Percentiles rank a stretch among this genome's conserved stretches.
Conservation (phyloP, 2,888 invertebrate species). For the Oegoconia quadripuncta region DNA sequence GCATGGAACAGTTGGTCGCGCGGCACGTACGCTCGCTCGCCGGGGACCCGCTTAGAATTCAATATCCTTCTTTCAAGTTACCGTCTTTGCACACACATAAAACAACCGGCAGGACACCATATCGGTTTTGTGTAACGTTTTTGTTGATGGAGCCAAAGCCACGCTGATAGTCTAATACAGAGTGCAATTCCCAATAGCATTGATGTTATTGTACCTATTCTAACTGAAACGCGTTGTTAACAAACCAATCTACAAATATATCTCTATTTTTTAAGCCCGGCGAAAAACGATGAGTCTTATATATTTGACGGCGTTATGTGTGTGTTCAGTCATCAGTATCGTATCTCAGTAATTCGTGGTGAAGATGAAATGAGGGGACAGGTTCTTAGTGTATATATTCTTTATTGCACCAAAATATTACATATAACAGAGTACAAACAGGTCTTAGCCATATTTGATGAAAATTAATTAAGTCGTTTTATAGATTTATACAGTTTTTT, state of each 20-base stretch:
- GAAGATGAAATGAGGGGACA: too few relatives aligned
- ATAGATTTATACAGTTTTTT: too few relatives aligned
- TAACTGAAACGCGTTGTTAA: not conserved
- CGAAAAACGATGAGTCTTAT: too few relatives aligned
- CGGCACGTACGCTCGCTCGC: constrained; percentile 59
- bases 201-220: not conserved
- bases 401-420: too few relatives aligned
- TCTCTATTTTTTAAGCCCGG: not conserved
- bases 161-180: constrained; percentile 18
- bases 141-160: constrained; percentile 37
- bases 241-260: not conserved
- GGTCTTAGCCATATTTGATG: too few relatives aligned
- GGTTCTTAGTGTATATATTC: too few relatives aligned
- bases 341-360: too few relatives aligned
- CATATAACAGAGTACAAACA: too few relatives aligned
- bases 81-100: constrained; percentile 50
- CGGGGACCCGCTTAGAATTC: constrained; percentile 65
- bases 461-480: too few relatives aligned
- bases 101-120: constrained; percentile 45
- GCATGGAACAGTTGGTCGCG: constrained; percentile 52
- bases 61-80: constrained; percentile 60
- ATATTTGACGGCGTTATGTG: too few relatives aligned
- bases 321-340: too few relatives aligned
- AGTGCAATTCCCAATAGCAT: not conserved
- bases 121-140: constrained; percentile 46